These are phyloP conservation scores for Apodemia hepburni DNA, from an alignment of 2,888 invertebrate species.

Conservation along the genomic window DNA sequence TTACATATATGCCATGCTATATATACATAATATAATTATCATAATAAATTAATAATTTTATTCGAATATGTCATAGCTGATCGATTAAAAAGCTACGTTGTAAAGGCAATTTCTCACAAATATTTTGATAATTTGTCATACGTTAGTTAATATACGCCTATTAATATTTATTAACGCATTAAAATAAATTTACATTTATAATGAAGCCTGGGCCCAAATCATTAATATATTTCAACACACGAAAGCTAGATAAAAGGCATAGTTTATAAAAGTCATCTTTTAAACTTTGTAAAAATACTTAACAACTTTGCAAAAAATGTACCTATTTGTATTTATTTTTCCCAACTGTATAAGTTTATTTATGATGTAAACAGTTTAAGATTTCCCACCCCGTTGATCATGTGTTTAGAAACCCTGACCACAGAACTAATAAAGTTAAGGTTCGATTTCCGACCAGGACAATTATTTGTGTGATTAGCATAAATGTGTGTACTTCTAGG, in stretches of 20 bases:
- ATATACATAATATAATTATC: background rate
- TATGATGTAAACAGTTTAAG: no score
- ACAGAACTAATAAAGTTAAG: no score
- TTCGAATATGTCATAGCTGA: background rate
- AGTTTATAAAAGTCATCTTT: background rate
- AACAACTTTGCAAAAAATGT: no score
- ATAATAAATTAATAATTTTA: background rate
- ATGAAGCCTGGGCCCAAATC: background rate
- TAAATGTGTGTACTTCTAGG: no score
- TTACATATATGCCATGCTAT: no score
- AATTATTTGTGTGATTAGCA: no score
- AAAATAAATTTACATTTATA: constrained; percentile 8
- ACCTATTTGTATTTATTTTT: no score
- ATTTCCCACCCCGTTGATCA: no score
- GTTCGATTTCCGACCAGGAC: no score
- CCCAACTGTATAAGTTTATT: no score
- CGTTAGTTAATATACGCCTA: background rate
- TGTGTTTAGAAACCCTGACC: no score
- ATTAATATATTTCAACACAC: background rate
- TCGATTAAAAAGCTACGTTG: background rate
- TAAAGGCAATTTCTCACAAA: constrained; percentile 4
- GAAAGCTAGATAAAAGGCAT: background rate
- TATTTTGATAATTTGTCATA: constrained; percentile 9
- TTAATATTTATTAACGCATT: constrained; percentile 6
- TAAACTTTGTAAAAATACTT: background rate